These are phyloP conservation scores for Syngnathus floridae DNA, from an alignment of 2,113 vertebrate species.

Conservation along the genomic window DNA sequence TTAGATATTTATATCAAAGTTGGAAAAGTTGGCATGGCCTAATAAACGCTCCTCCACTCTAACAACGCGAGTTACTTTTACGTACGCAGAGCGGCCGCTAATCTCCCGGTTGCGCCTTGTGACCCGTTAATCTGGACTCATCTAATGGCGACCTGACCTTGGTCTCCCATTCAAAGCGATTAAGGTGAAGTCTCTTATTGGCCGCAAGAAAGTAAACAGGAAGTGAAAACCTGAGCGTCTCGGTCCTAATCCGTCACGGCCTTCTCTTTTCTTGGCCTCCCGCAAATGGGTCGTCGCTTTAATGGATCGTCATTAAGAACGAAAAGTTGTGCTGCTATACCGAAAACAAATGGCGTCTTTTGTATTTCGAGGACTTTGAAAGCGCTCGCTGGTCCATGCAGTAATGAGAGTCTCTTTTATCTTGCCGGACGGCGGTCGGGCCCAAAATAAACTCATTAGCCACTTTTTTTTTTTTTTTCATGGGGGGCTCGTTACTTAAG, in stretches of 20 bases:
- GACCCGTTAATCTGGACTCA: constrained; percentile 79
- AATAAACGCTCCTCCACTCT: too few species aligned
- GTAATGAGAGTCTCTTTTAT: constrained; percentile 34
- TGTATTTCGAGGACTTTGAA: background rate
- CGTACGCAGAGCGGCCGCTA: constrained; percentile 49
- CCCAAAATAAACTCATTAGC: constrained; percentile 30
- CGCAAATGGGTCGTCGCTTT: too few species aligned
- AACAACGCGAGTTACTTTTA: background rate
- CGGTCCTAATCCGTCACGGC: too few species aligned
- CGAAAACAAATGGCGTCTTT: too few species aligned
- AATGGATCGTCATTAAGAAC: too few species aligned
- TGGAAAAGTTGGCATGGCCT: background rate
- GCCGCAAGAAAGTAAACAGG: background rate
- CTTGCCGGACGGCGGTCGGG: constrained; percentile 1
- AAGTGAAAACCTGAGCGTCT: background rate
- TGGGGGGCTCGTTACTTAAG: constrained; percentile 20
- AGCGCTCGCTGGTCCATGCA: constrained; percentile 10
- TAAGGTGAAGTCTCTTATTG: constrained; percentile 51
- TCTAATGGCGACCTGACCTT: constrained; percentile 69
- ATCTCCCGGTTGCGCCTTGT: constrained; percentile 80
- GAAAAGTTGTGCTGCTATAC: too few species aligned
- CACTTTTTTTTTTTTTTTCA: background rate
- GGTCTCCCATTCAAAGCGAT: constrained; percentile 76
- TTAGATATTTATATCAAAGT: background rate
- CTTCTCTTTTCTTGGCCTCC: too few species aligned